These are phyloP conservation scores for Syrrhaptes paradoxus DNA, from an alignment of 2,113 vertebrate genomes.

Conservation along the genomic window DNA sequence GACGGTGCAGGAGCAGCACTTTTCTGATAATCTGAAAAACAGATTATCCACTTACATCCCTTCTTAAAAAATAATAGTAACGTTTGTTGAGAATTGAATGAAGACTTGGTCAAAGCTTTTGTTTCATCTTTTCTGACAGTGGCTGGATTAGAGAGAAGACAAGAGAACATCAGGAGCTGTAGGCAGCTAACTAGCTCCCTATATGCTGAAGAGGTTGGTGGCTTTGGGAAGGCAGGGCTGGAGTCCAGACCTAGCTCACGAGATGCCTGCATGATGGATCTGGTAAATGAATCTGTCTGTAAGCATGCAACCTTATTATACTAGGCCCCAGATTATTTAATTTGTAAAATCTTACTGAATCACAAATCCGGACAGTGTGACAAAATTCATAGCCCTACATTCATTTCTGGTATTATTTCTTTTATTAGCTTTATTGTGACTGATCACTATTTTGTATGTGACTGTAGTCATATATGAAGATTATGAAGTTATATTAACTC, in stretches of 20 bases:
- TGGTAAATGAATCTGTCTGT: not conserved
- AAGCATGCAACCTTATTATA: not conserved
- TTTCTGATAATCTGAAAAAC: not conserved
- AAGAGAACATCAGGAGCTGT: not conserved
- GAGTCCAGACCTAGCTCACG: not conserved
- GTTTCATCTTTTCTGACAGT: not conserved
- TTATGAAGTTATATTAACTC: conserved; percentile 1
- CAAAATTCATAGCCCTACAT: conserved; percentile 12
- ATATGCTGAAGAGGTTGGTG: not conserved
- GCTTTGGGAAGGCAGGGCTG: not conserved
- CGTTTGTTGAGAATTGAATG: not conserved
- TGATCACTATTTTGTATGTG: not conserved
- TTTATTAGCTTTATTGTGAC: conserved; percentile 7
- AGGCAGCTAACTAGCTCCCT: not conserved
- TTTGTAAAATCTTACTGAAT: conserved; percentile 33
- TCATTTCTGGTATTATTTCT: not conserved
- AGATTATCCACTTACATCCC: not conserved
- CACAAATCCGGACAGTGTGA: conserved; percentile 7
- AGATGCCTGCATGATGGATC: not conserved
- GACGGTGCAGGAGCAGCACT: not conserved
- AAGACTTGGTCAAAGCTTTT: not conserved
- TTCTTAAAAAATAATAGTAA: not conserved
- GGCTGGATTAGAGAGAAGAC: not conserved
- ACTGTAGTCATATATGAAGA: not conserved
- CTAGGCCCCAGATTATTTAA: not conserved